phyloP scores from a whole-genome alignment of 2,113 vertebrate species.

The Plestiodon gilberti region DNA sequence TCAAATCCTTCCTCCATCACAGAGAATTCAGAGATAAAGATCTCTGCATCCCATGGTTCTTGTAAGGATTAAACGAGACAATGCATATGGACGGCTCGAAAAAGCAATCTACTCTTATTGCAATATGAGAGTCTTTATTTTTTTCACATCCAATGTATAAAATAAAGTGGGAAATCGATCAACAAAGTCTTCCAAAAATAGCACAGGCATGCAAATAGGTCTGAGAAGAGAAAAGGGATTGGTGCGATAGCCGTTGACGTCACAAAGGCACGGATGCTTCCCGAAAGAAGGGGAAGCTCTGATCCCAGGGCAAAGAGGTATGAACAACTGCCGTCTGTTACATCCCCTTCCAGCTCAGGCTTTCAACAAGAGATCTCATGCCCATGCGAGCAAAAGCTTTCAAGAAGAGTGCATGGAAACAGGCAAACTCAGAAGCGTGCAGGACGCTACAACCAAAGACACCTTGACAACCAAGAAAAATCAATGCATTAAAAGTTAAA shows the following conservation, averaged over 20 bases:
- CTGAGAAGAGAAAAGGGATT: background rate
- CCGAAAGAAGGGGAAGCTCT: background rate
- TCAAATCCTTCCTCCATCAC: too few species aligned
- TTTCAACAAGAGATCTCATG: background rate
- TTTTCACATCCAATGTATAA: too few species aligned
- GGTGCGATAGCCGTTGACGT: background rate
- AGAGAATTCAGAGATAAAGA: too few species aligned
- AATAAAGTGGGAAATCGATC: background rate
- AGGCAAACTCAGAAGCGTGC: background rate
- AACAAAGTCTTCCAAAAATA: background rate
- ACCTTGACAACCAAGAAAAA: slow-evolving; percentile 16
- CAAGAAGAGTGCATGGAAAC: background rate
- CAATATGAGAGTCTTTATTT: too few species aligned
- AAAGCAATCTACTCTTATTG: too few species aligned
- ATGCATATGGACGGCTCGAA: too few species aligned
- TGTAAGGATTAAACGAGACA: too few species aligned
- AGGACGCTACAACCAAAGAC: background rate
- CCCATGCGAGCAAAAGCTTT: background rate
- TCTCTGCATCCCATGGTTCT: too few species aligned
- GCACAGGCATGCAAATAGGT: background rate
- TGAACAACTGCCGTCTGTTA: background rate
- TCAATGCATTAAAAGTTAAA: slow-evolving; percentile 39
- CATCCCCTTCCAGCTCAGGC: background rate
- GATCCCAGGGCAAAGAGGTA: background rate
- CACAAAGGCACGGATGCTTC: background rate